Conservation (phyloP, 2,888 invertebrate species). For the Andrena dorsata region DNA sequence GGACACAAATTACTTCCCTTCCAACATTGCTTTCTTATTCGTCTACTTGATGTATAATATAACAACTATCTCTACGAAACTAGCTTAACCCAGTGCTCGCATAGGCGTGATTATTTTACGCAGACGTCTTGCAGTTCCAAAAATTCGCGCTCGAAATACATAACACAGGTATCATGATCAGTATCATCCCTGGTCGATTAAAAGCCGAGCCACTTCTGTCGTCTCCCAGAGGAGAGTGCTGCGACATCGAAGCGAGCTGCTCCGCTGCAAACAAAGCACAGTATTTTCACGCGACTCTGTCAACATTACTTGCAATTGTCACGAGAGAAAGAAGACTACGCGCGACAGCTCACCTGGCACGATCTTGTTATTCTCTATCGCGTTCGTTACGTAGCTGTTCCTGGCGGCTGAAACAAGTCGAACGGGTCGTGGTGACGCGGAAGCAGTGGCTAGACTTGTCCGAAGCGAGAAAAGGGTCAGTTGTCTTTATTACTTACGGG, state of each 20-base stretch:
- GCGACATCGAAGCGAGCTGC: slow-evolving; percentile 68
- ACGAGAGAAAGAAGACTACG: no score
- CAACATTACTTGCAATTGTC: background rate
- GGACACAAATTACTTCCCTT: slow-evolving; percentile 31
- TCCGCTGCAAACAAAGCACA: slow-evolving; percentile 52
- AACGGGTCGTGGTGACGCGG: background rate
- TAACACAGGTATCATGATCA: slow-evolving; percentile 22
- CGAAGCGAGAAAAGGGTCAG: background rate
- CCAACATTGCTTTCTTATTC: background rate
- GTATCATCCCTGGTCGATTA: background rate
- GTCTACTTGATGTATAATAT: background rate
- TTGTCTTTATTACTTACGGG: slow-evolving; percentile 86
- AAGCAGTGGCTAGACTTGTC: background rate
- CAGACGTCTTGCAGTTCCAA: background rate
- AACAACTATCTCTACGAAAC: background rate
- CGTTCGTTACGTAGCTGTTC: slow-evolving; percentile 48
- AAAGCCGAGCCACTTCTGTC: slow-evolving; percentile 31
- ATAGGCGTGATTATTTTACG: background rate
- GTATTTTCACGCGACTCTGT: background rate
- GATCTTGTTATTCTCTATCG: slow-evolving; percentile 46
- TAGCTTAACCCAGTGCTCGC: background rate
- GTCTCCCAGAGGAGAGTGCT: slow-evolving; percentile 57
- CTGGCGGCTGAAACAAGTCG: slow-evolving; percentile 32
- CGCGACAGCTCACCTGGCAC: slow-evolving; percentile 41
- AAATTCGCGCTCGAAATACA: slow-evolving; percentile 21